Percentiles rank a stretch among this genome's conserved stretches.
Conservation (phyloP, 2,797 vertebrate genomes). For the Jordanella pulchra region DNA sequence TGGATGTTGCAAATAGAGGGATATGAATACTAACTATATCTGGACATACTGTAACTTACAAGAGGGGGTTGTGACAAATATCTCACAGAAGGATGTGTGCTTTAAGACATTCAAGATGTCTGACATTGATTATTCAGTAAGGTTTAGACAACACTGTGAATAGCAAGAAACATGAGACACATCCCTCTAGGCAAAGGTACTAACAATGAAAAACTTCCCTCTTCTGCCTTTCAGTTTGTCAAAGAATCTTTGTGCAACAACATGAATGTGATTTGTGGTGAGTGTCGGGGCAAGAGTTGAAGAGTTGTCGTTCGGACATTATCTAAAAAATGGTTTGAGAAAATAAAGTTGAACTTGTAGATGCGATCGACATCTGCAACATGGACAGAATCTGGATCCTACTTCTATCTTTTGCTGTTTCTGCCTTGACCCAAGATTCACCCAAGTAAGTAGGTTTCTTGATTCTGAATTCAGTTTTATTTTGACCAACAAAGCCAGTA, state of each 20-base stretch:
- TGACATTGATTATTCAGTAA: constrained; percentile 12
- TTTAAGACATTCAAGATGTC: constrained; percentile 8
- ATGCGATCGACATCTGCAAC: not conserved
- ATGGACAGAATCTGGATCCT: constrained; percentile 58
- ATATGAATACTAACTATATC: not conserved
- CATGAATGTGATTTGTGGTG: constrained; percentile 1
- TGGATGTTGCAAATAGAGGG: not conserved
- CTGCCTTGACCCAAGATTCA: constrained; percentile 34
- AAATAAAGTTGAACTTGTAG: not conserved
- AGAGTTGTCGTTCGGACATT: constrained; percentile 23
- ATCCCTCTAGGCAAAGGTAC: constrained; percentile 50
- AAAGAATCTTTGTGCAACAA: constrained; percentile 29
- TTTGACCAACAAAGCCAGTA: not conserved
- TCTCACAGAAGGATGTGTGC: not conserved
- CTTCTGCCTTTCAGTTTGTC: constrained; percentile 4
- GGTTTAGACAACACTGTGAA: constrained; percentile 26
- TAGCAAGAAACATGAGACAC: constrained; percentile 47
- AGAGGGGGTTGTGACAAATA: constrained; percentile 9
- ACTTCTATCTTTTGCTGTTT: constrained; percentile 28
- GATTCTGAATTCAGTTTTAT: not conserved
- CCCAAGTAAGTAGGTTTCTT: constrained; percentile 35
- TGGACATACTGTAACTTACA: not conserved
- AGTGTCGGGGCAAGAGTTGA: constrained; percentile 38
- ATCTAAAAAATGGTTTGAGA: no score
- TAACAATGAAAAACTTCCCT: constrained; percentile 18